These are phyloP conservation scores for Nycticebus coucang DNA, from an alignment of 2,113 vertebrate species.

Conservation along the genomic window DNA sequence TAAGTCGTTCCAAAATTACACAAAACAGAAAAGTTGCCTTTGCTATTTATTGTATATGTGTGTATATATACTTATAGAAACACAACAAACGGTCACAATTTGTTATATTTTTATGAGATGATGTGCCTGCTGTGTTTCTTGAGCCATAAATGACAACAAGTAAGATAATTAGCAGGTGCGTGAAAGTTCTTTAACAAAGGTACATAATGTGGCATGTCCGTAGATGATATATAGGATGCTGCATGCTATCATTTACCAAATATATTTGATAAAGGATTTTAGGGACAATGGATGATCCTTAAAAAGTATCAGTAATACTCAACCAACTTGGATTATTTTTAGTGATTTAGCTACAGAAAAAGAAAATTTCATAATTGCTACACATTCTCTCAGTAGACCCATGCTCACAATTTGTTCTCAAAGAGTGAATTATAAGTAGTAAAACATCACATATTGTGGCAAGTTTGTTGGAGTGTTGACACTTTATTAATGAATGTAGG, in stretches of 20 bases:
- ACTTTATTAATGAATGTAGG: conserved; percentile 49
- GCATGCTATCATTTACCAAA: neutral
- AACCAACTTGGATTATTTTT: conserved; percentile 36
- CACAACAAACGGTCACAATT: neutral
- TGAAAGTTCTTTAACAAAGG: conserved; percentile 18
- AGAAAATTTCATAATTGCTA: neutral
- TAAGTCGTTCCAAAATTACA: conserved; percentile 21
- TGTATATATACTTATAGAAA: neutral
- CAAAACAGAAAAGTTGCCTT: conserved; percentile 1
- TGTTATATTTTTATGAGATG: neutral
- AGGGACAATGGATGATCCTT: conserved; percentile 2
- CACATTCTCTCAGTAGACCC: neutral
- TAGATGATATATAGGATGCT: neutral
- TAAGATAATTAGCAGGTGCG: neutral
- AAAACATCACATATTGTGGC: conserved; percentile 51
- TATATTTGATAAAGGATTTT: conserved; percentile 17
- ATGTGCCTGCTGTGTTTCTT: neutral
- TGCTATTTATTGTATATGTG: neutral
- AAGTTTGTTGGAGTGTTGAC: conserved; percentile 52
- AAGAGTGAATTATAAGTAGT: conserved; percentile 57
- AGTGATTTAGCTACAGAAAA: conserved; percentile 22
- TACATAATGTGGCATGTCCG: neutral
- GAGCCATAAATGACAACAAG: conserved; percentile 28
- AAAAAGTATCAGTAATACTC: conserved; percentile 34
- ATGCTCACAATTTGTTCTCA: conserved; percentile 60